Evolutionary conservation across 2,797 vertebrate species (phyloP), one percentile per base, ranked within the genome.

Genomic region (Paedocypris micromegethes): DNA sequence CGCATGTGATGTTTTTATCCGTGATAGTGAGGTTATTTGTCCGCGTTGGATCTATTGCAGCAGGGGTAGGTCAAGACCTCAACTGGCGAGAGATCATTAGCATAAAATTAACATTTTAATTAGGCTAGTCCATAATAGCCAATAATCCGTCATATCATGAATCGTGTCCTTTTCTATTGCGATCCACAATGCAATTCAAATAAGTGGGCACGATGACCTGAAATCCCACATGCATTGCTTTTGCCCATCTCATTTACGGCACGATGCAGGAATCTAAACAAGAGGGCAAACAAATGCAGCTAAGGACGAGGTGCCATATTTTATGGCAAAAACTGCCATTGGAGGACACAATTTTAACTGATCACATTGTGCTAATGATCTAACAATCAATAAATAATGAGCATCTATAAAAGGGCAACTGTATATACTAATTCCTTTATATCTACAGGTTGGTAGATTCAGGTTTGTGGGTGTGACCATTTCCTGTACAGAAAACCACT

Each of bases 51-150:
- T 70, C 54, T 39, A 43, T 57, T 23, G 59, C 60, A 46, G 37
- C 41, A 51, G 68, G 60, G 64, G 64, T 57, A 70, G 63, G 68
- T 70, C 68, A 70, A 70, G 68, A 70, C 60, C 68, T 5, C 23
- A 57, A 64, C 50, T 57, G 53, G 39, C 9, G 59, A 63, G 59
- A 50, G 60, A 37, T 53, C 37, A 57, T 64, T 50, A 70, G 8
- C 46, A 64, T 63, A 64, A 64, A 56, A 70, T 70, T 63, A 64
- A 70, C 59, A 70, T 70, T 63, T 57, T 70, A 64, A 70, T 64
- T 57, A 64, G 51, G 41, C 41, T 40, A 64, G 57, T 70, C 53
- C 60, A 70, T 63, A 63, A 70, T 37, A 45, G 3, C n/a, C 50
- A 61, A 48, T 6, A 68, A 55, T 54, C 38, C 43, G 37, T 49